Evolutionary conservation across 2,797 vertebrate species (phyloP).

Genomic region (Mionectes olivaceus): DNA sequence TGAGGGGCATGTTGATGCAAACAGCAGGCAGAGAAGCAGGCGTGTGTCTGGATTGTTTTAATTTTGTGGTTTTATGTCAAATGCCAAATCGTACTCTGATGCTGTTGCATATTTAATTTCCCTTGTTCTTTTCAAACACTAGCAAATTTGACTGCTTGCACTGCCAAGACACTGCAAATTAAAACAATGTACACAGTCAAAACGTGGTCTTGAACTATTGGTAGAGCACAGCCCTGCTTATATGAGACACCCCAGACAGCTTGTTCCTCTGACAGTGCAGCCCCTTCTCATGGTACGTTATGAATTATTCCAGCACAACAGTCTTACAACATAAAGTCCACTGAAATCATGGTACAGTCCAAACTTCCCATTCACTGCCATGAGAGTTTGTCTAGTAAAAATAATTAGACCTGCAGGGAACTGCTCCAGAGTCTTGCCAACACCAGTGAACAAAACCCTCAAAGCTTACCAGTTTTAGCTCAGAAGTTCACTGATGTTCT

Average conservation of each 20-base stretch:
- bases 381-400: conserved; percentile 54
- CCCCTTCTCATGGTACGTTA: not conserved
- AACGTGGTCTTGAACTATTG: conserved; percentile 1
- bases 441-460: conserved; percentile 54
- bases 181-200: conserved; percentile 32
- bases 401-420: conserved; percentile 75
- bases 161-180: conserved; percentile 34
- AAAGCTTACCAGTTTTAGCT: conserved; percentile 68
- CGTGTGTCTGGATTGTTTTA: not conserved
- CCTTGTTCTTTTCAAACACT: conserved; percentile 49
- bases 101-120: conserved; percentile 48
- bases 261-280: not conserved
- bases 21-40: not conserved
- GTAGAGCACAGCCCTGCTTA: not conserved
- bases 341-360: not conserved
- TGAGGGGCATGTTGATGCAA: not conserved
- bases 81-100: not conserved
- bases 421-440: conserved; percentile 50
- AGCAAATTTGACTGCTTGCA: conserved; percentile 25
- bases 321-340: not conserved
- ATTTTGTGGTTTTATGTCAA: conserved; percentile 44
- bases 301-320: not conserved
- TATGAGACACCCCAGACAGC: not conserved
- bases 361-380: conserved; percentile 35
- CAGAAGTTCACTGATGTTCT: conserved; percentile 45